A percentile compares a stretch with the other conserved stretches of the same genome.
Evolutionary conservation across 2,113 vertebrate species (phyloP).

Genomic region (Pluvialis apricaria): DNA sequence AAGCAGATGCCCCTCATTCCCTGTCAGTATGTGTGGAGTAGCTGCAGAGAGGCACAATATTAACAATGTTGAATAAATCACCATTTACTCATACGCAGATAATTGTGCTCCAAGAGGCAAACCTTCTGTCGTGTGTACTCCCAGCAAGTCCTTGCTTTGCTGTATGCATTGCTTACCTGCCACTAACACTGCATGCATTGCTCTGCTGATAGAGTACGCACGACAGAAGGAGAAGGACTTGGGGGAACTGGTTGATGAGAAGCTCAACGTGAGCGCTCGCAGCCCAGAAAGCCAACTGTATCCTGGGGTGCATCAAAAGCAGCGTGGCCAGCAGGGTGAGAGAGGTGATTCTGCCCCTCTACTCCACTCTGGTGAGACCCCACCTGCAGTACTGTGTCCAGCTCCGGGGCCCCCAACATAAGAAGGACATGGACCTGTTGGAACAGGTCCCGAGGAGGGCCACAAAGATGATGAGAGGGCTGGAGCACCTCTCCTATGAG

Average conservation of each 20-base stretch:
- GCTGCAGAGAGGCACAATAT: not conserved
- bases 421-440: not conserved
- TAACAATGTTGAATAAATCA: not conserved
- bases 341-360: not conserved
- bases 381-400: not conserved
- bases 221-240: not conserved
- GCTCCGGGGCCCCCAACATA: not conserved
- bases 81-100: not conserved
- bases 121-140: not conserved
- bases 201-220: not conserved
- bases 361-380: not conserved
- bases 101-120: not conserved
- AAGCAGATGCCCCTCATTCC: not conserved
- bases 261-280: not conserved
- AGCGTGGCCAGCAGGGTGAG: not conserved
- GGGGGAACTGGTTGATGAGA: not conserved
- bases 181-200: accelerated
- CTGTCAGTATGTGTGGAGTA: not conserved
- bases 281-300: not conserved
- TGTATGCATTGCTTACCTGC: accelerated
- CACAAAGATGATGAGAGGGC: not conserved
- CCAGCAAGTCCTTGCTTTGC: not conserved
- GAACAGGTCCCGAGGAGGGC: too few relatives aligned
- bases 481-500: not conserved
- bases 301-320: not conserved